Conservation (phyloP, 2,113 vertebrate genomes). For the Xiphophorus hellerii region DNA sequence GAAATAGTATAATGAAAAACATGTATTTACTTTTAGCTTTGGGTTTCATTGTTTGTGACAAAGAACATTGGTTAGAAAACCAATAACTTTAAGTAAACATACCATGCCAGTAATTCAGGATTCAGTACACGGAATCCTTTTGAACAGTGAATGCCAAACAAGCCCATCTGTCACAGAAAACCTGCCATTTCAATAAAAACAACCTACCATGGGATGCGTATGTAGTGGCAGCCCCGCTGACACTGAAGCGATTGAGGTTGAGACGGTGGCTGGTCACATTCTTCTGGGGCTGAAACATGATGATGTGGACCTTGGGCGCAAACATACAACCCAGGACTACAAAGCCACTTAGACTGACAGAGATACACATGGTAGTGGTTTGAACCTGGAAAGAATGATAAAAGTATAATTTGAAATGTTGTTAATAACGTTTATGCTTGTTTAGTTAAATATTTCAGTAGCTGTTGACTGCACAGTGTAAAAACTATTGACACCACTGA, state of each 20-base stretch:
- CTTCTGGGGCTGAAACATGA: conserved; percentile 99
- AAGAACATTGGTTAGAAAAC: background rate
- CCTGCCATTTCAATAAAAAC: conserved; percentile 10
- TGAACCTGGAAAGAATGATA: conserved; percentile 85
- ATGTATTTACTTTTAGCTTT: background rate
- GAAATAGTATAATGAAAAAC: background rate
- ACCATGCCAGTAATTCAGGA: background rate
- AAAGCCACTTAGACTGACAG: conserved; percentile 96
- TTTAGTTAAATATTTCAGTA: conserved; percentile 1
- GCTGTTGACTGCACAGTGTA: background rate
- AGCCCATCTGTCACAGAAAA: background rate
- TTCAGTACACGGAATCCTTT: background rate
- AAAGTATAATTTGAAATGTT: conserved; percentile 15
- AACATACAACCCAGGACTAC: conserved; percentile 98
- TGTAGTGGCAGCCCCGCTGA: conserved; percentile 90
- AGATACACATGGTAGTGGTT: conserved; percentile 99
- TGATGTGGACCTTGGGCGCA: conserved; percentile 97
- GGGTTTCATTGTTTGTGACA: background rate
- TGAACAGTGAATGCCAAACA: background rate
- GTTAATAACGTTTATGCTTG: conserved; percentile 33
- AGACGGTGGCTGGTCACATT: conserved; percentile 96
- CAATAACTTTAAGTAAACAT: no score
- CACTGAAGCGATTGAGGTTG: conserved; percentile 96
- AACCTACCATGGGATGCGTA: conserved; percentile 91
- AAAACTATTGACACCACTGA: background rate